phyloP scores from a whole-genome alignment of 2,797 vertebrate species.

The Tarsius wallacei region DNA sequence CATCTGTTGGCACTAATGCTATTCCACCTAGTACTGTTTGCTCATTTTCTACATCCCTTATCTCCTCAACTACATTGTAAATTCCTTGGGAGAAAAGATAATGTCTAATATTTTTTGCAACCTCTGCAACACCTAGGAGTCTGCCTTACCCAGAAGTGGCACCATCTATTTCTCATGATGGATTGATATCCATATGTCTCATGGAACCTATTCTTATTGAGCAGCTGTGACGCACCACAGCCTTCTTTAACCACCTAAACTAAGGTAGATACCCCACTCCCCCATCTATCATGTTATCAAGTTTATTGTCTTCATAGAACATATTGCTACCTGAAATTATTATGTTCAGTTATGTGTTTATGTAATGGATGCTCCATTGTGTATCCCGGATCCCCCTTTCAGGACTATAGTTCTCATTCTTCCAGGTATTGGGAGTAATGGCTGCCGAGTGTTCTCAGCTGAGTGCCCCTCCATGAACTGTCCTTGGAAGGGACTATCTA shows the following conservation, averaged over 20 bases:
- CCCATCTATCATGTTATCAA: neutral
- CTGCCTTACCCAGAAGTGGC: neutral
- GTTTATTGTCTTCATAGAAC: neutral
- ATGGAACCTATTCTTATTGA: neutral
- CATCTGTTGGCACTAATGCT: slow-evolving; percentile 11
- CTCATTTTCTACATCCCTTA: slow-evolving; percentile 21
- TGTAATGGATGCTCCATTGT: neutral
- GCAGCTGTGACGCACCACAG: neutral
- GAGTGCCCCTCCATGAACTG: neutral
- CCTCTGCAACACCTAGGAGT: neutral
- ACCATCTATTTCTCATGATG: slow-evolving; percentile 24
- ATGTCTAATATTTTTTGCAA: slow-evolving; percentile 33
- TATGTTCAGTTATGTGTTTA: neutral
- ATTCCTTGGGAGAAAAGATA: neutral
- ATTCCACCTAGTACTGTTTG: neutral
- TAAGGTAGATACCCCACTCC: neutral
- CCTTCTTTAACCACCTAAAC: neutral
- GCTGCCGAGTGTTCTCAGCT: neutral
- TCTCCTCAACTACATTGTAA: slow-evolving; percentile 25
- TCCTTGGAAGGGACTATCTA: neutral
- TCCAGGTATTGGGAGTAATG: neutral
- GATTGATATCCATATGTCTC: neutral
- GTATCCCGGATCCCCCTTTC: neutral
- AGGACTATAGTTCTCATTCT: slow-evolving; percentile 3
- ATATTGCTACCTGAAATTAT: neutral